phyloP scores from a whole-genome alignment of 2,888 invertebrate genomes.

The Mechanitis mazaeus region DNA sequence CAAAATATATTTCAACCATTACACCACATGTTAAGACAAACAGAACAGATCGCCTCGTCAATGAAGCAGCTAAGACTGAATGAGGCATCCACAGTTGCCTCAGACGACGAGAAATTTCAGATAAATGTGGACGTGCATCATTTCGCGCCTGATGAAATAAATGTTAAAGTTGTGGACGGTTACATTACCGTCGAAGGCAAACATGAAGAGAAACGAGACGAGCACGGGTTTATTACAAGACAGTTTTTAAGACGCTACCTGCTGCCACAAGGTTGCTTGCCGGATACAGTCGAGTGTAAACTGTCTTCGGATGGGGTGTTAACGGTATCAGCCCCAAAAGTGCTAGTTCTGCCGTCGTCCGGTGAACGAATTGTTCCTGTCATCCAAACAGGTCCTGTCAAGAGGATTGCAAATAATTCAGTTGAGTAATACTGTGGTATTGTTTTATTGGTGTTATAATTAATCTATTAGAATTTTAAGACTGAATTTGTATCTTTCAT shows the following conservation, averaged over 20 bases:
- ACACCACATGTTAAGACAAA: conserved; percentile 43
- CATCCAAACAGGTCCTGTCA: conserved; percentile 75
- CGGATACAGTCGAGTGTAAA: conserved; percentile 82
- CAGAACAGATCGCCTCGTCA: conserved; percentile 50
- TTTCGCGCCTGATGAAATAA: conserved; percentile 85
- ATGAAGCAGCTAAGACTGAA: conserved; percentile 58
- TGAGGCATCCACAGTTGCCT: conserved; percentile 64
- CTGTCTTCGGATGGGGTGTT: conserved; percentile 86
- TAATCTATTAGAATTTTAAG: background rate
- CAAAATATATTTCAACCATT: conserved; percentile 37
- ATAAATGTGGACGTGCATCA: conserved; percentile 86
- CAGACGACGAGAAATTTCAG: conserved; percentile 78
- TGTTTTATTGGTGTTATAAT: background rate
- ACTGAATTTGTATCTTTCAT: conserved; percentile 3
- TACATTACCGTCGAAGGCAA: conserved; percentile 83
- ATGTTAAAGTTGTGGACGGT: conserved; percentile 83
- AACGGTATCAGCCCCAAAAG: conserved; percentile 82
- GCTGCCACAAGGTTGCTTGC: conserved; percentile 83
- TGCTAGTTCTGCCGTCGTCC: conserved; percentile 53
- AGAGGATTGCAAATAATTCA: conserved; percentile 37
- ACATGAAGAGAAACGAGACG: conserved; percentile 85
- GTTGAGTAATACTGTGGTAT: conserved; percentile 11
- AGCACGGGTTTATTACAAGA: conserved; percentile 83
- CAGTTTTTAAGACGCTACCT: conserved; percentile 84
- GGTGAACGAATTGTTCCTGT: conserved; percentile 79